phyloP scores from a whole-genome alignment of 2,797 vertebrate species.

The Peromyscus melanophrys region DNA sequence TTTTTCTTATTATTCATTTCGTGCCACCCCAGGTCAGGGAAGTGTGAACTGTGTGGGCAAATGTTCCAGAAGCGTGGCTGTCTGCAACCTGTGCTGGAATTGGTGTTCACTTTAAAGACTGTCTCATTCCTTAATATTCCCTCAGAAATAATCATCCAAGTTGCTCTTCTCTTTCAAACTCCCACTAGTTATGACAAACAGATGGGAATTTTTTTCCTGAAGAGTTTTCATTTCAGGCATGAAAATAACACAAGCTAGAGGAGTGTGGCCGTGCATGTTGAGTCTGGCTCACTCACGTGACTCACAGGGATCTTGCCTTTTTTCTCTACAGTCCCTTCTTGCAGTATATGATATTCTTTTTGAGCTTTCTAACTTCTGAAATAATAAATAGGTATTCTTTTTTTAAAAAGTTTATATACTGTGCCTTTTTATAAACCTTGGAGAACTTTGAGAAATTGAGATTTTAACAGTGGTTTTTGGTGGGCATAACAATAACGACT shows the following conservation, averaged over 20 bases:
- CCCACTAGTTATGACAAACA: background rate
- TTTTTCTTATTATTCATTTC: slow-evolving; percentile 18
- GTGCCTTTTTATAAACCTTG: slow-evolving; percentile 9
- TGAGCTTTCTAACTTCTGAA: slow-evolving; percentile 40
- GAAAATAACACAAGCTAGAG: background rate
- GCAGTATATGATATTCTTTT: background rate
- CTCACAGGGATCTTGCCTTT: background rate
- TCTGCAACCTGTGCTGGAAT: background rate
- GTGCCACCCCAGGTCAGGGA: background rate
- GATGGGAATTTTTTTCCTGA: slow-evolving; percentile 8
- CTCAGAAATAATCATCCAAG: slow-evolving; percentile 4
- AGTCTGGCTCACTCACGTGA: background rate
- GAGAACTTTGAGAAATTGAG: background rate
- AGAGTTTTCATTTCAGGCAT: background rate
- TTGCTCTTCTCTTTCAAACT: background rate
- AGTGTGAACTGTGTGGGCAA: background rate
- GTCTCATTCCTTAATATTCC: background rate
- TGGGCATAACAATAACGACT: background rate
- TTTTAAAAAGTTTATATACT: background rate
- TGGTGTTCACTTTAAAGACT: background rate
- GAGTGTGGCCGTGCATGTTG: background rate
- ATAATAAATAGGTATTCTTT: background rate
- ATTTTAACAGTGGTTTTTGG: slow-evolving; percentile 10
- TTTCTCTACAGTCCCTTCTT: background rate
- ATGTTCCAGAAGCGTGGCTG: background rate